Evolutionary conservation across 2,888 invertebrate species (phyloP).

Genomic region (Acanthosepion lycidas): DNA sequence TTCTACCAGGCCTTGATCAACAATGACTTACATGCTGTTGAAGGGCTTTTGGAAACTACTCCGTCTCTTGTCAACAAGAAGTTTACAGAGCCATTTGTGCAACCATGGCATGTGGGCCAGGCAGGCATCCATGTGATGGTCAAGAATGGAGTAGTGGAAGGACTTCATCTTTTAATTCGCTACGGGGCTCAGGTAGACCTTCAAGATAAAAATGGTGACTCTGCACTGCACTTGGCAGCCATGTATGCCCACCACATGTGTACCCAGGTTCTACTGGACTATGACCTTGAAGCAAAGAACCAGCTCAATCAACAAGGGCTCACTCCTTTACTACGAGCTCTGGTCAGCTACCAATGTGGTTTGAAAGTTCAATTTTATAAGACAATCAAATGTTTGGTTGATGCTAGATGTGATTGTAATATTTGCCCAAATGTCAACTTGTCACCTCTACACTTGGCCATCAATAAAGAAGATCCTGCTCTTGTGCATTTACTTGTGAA

Average conservation of each 20-base stretch:
- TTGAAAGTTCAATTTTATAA: slow-evolving; percentile 59
- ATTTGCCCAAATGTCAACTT: slow-evolving; percentile 58
- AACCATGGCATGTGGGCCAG: slow-evolving; percentile 58
- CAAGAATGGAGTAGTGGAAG: slow-evolving; percentile 54
- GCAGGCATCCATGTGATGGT: slow-evolving; percentile 60
- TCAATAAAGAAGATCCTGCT: slow-evolving; percentile 61
- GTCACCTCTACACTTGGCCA: slow-evolving; percentile 68
- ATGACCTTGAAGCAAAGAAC: slow-evolving; percentile 57
- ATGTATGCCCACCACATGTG: slow-evolving; percentile 62
- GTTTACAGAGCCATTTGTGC: slow-evolving; percentile 59
- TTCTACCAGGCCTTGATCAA: slow-evolving; percentile 61
- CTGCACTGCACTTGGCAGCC: slow-evolving; percentile 63
- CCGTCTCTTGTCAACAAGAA: slow-evolving; percentile 58
- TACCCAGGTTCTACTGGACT: slow-evolving; percentile 59
- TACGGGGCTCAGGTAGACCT: slow-evolving; percentile 59
- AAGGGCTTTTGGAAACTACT: slow-evolving; percentile 52
- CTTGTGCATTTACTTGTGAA: slow-evolving; percentile 60
- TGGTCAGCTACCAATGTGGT: slow-evolving; percentile 60
- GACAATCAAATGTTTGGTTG: slow-evolving; percentile 58
- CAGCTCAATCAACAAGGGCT: slow-evolving; percentile 62
- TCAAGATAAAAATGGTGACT: slow-evolving; percentile 61
- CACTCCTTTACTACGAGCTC: slow-evolving; percentile 64
- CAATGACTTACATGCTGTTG: slow-evolving; percentile 55
- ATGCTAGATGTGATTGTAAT: slow-evolving; percentile 63
- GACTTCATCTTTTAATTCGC: slow-evolving; percentile 57